Conservation (phyloP, 2,888 invertebrate species). For the Drosophila neonasuta region DNA sequence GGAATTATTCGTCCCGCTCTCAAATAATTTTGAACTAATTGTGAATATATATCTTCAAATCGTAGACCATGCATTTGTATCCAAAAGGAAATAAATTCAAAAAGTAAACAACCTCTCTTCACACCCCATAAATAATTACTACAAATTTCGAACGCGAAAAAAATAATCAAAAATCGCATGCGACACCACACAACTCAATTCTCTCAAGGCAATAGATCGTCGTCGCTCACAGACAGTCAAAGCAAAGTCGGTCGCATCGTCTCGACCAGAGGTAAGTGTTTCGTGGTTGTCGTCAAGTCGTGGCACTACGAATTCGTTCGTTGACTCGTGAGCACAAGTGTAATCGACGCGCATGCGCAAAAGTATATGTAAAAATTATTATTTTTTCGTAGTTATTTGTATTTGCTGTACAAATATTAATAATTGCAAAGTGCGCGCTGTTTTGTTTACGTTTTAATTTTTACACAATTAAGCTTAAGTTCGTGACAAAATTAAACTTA, state of each 20-base stretch:
- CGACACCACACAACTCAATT: slow-evolving; percentile 38
- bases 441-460: slow-evolving; percentile 57
- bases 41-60: slow-evolving; percentile 8
- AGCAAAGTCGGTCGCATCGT: slow-evolving; percentile 25
- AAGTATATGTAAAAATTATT: slow-evolving; percentile 29
- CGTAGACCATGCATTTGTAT: slow-evolving; percentile 12
- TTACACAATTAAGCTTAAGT: slow-evolving; percentile 48
- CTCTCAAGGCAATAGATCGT: slow-evolving; percentile 39
- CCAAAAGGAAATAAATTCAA: slow-evolving; percentile 19
- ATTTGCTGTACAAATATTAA: slow-evolving; percentile 39
- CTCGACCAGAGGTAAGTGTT: slow-evolving; percentile 30
- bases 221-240: slow-evolving; percentile 14
- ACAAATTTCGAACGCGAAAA: slow-evolving; percentile 1
- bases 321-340: slow-evolving; percentile 68
- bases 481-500: slow-evolving; percentile 36
- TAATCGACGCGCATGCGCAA: slow-evolving; percentile 70
- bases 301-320: slow-evolving; percentile 79
- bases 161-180: slow-evolving; percentile 57
- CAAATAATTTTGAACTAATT: too few relatives aligned
- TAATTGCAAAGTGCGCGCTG: slow-evolving; percentile 39
- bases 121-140: slow-evolving; percentile 34
- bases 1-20: too few relatives aligned
- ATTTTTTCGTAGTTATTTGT: slow-evolving; percentile 16
- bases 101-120: slow-evolving; percentile 30
- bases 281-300: slow-evolving; percentile 34